Conservation (phyloP, 2,797 vertebrate genomes). For the Percopsis omiscomaycus region DNA sequence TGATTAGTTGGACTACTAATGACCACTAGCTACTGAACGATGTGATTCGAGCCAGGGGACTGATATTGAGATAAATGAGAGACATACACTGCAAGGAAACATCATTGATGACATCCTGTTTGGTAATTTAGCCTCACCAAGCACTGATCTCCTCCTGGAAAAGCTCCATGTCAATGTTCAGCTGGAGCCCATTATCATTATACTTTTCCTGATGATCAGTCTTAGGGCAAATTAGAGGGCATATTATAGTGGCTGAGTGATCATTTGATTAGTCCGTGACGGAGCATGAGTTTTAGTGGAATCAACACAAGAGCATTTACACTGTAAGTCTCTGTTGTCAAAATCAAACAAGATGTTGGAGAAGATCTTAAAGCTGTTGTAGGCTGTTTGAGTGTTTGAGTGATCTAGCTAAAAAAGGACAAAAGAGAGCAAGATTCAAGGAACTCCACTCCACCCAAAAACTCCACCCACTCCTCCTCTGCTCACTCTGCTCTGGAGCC, state of each 20-base stretch:
- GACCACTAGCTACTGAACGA: constrained; percentile 11
- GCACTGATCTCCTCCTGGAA: constrained; percentile 37
- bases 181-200: constrained; percentile 56
- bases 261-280: constrained; percentile 68
- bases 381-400: too few relatives aligned
- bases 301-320: constrained; percentile 14
- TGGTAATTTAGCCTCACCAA: constrained; percentile 44
- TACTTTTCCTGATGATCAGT: constrained; percentile 65
- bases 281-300: constrained; percentile 64
- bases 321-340: constrained; percentile 2
- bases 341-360: not conserved
- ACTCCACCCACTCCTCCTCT: too few relatives aligned
- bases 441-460: too few relatives aligned
- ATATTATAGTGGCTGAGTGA: constrained; percentile 47
- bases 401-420: too few relatives aligned
- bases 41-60: constrained; percentile 4
- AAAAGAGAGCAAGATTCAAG: too few relatives aligned
- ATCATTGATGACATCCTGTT: constrained; percentile 51
- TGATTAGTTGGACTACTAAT: too few relatives aligned
- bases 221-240: constrained; percentile 32
- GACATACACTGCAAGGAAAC: constrained; percentile 52
- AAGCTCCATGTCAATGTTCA: constrained; percentile 48
- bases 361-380: not conserved
- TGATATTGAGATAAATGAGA: constrained; percentile 20
- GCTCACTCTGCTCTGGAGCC: too few relatives aligned